Evolutionary conservation across 2,113 vertebrate genomes (phyloP), one percentile per base, ranked within the genome.

Genomic region (Etheostoma spectabile): DNA sequence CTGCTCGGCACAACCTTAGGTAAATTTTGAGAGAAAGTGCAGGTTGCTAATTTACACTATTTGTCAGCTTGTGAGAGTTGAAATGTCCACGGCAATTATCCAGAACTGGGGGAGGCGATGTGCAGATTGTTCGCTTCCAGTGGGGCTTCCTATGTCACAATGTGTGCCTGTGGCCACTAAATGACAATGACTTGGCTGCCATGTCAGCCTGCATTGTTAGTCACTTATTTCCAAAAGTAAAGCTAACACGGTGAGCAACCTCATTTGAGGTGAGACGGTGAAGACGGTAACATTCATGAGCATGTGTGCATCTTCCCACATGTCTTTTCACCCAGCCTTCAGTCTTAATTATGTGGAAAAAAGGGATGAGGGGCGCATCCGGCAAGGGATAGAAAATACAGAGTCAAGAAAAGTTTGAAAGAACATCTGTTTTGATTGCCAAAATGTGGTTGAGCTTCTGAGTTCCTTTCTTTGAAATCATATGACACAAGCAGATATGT

Each of bases 361-460:
- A 69, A 59, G 42, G 33, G 18, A 71, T 59, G 48, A 72, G 27
- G 4, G 30, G 38, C 60, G 62, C 66, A 82, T 35, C 14, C 30
- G 6, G 49, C 38, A 42, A 52, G 18, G 14, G 49, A 62, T 45
- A 63, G 35, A 68, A 53, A 77, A 57, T 64, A 27, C 30, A 46
- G 49, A 83, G 49, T 77, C 8, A 61, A 65, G 57, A 80, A 46
- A 22, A 22, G 63, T n/a, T 18, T 75, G 68, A 79, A 70, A 42
- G 46, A 83, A 56, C 77, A 84, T 62, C 55, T 80, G 77, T 78
- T 80, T 73, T 24, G 14, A 52, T 74, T 67, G 45, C 46, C 15
- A 27, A 55, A 22, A 30, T 68, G 27, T 52, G 6, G 7, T 30
- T 14, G 22, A 60, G 71, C 51, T 63, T 27, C 5, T 42, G 56